phyloP scores from a whole-genome alignment of 2,113 vertebrate genomes.

The Mungos mungo region DNA sequence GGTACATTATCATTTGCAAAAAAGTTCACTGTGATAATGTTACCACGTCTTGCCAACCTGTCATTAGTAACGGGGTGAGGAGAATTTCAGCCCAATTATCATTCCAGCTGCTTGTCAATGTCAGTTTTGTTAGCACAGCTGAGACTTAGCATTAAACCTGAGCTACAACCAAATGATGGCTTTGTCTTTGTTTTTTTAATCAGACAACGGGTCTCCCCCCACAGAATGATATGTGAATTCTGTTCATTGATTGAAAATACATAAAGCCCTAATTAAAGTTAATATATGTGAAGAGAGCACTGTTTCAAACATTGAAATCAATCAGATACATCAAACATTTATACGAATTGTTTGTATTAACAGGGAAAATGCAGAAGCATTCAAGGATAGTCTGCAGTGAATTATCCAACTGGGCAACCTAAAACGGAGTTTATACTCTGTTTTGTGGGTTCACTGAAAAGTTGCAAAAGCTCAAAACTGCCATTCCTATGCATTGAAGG shows the following conservation, averaged over 20 bases:
- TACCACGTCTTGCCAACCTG: slow-evolving; percentile 1
- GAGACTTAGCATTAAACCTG: slow-evolving; percentile 35
- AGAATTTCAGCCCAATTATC: slow-evolving; percentile 29
- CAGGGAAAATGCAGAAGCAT: neutral
- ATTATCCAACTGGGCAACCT: neutral
- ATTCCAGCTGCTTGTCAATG: slow-evolving; percentile 57
- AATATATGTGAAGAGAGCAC: neutral
- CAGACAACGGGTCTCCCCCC: neutral
- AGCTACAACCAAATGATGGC: slow-evolving; percentile 57
- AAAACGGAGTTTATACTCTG: neutral
- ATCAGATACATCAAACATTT: neutral
- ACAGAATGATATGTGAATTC: slow-evolving; percentile 42
- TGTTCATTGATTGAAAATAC: slow-evolving; percentile 39
- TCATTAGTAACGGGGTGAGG: slow-evolving; percentile 4
- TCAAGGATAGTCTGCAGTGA: neutral
- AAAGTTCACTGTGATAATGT: neutral
- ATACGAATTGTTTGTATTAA: neutral
- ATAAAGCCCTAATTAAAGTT: neutral
- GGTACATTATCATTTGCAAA: neutral
- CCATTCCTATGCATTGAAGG: neutral
- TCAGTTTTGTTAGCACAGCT: slow-evolving; percentile 51
- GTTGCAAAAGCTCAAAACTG: neutral
- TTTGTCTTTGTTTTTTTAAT: slow-evolving; percentile 66
- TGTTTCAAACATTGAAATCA: neutral
- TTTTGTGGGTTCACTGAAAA: neutral